Evolutionary conservation across 2,888 invertebrate genomes (phyloP), one percentile per base, ranked within the genome.

Genomic region (Morpho achilles): DNA sequence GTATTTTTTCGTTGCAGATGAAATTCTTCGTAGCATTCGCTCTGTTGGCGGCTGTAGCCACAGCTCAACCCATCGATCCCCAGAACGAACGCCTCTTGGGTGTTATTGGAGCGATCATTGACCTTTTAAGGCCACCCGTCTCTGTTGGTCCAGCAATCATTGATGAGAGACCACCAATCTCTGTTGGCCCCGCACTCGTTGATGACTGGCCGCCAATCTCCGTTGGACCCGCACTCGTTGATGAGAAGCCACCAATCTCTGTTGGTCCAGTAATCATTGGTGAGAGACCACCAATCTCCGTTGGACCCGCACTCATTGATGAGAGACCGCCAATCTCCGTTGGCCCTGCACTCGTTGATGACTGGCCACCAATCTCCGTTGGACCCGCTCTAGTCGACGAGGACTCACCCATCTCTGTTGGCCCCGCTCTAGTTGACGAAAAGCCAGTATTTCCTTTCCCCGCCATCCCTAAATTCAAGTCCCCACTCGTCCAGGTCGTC

Each of bases 11-110:
- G 54, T 47, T 53, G 66, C 77, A 69, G 49, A 85, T 85, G 85
- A 84, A 84, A 77, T 81, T 70, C 78, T 69, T 86, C 68, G 49
- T 80, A 43, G 77, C 77, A 52, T 68, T 86, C 69, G 77, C 80
- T 50, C 69, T 82, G 48, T 69, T 82, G 71, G 82, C 72, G n/a
- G 61, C 65, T 42, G 67, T 64, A 51, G 68, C 60, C 32, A 53
- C 66, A 43, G 68, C 66, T 16, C 48, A 59, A 46, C 53, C 54
- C 45, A 22, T 53, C 64, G 41, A 61, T 66, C 23, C 68, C 67
- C 43, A 60, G 22, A 10, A 47, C 42, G 55, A 55, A 22, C 55
- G 55, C 44, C 10, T 55, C 43, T 9, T 44, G 32, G 9, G 74
- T 63, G 77, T 81, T 69, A 66, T 81, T 56, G 76, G 71, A 53